Conservation (phyloP, 2,113 vertebrate species). For the Engraulis encrasicolus region DNA sequence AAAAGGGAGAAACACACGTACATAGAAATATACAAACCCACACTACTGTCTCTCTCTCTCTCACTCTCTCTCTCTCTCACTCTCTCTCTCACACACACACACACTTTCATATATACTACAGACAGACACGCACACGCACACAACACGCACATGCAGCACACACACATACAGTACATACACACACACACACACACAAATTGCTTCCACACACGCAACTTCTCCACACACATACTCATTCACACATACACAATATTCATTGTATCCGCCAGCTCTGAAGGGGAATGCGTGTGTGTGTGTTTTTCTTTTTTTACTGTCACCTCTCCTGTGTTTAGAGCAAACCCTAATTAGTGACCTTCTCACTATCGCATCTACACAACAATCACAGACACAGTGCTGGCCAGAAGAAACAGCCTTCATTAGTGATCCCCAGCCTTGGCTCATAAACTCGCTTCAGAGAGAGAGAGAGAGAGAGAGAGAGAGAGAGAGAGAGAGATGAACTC, state of each 20-base stretch:
- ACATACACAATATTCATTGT: not conserved
- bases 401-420: constrained; percentile 37
- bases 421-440: constrained; percentile 28
- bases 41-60: not conserved
- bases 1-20: not conserved
- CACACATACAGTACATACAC: not conserved
- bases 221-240: constrained; percentile 24
- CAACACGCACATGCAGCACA: not conserved
- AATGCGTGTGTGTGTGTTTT: no score
- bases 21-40: constrained; percentile 5
- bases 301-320: constrained; percentile 42
- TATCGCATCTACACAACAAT: constrained; percentile 29
- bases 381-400: constrained; percentile 27
- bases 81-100: constrained; percentile 7
- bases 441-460: constrained; percentile 22
- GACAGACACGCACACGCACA: not conserved
- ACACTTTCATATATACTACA: constrained; percentile 18
- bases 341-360: constrained; percentile 51
- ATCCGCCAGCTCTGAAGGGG: constrained; percentile 11
- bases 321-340: constrained; percentile 37
- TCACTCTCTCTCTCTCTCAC: no score
- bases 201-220: constrained; percentile 1
- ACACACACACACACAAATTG: not conserved
- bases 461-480: no score
- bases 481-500: no score